Base-by-base conservation (phyloP, 2,797 vertebrate species). In the Paedocypris micromegethes region DNA sequence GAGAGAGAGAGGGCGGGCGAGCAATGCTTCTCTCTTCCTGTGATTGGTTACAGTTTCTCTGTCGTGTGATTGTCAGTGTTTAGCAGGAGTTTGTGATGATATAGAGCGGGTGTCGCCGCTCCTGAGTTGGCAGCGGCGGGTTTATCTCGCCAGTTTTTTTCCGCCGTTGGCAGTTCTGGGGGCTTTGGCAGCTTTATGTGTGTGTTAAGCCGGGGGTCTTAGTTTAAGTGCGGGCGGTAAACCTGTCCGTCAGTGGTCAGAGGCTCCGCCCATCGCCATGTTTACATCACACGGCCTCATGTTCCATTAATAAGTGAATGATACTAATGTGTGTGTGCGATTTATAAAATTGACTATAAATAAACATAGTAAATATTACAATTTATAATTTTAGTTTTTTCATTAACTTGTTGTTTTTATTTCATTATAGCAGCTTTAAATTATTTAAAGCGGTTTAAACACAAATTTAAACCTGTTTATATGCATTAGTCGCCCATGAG, bases 81-180 rank as follows among this genome's bases (percentile, higher is more conserved):
- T 55, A 41, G 46, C 23, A 46, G 23, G 41, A 9, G 40, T 60
- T 57, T 52, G 59, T 45, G 51, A 54, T 54, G 55, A 62, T 70
- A 64, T 57, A 57, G 66, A 60, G 63, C 49, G 53, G 45, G 53
- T 48, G 47, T 5, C 38, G 46, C 45, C 2, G n/a, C 4, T 49
- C 64, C 79, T 67, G 78, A 85, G 80, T 80, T 76, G 72, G 82
- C 80, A 84, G 7, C 49, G 46, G 2, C 56, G 67, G 52, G 45
- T 63, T 70, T 50, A 70, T 70, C 59, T 50, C 71, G 51, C 5
- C 40, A n/a, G 38, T 70, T 45, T 63, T 70, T 62, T 38, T 8
- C 56, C 9, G 9, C 37, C 38, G 46, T 42, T 70, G 67, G 45
- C 51, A 44, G 9, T 69, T 62, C 55, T 43, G 58, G 58, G 59